These are phyloP conservation scores for Misgurnus mizolepis DNA, from an alignment of 2,113 vertebrate species.

Conservation along the genomic window DNA sequence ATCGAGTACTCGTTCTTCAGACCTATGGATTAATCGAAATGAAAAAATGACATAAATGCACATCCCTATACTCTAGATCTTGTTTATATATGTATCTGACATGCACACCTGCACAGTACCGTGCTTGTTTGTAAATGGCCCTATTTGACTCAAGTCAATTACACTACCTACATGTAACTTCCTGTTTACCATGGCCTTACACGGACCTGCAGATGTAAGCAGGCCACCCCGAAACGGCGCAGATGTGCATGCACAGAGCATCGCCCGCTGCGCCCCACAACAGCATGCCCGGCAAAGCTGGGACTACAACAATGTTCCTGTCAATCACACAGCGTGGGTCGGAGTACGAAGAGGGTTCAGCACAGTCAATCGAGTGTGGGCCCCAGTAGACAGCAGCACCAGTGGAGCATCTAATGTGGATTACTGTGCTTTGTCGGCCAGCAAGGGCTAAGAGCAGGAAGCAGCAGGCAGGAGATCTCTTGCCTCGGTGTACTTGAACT, in stretches of 20 bases:
- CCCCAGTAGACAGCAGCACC: constrained; percentile 57
- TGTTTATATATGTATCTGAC: no score
- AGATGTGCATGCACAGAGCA: constrained; percentile 5
- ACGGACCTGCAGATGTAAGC: constrained; percentile 33
- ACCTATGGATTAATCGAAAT: no score
- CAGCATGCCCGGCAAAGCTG: constrained; percentile 48
- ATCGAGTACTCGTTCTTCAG: no score
- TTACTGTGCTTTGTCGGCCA: constrained; percentile 69
- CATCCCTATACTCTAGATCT: no score
- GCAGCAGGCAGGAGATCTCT: constrained; percentile 54
- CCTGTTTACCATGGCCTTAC: background rate
- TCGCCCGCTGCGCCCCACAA: constrained; percentile 8
- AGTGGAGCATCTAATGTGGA: constrained; percentile 70
- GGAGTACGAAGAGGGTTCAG: constrained; percentile 62
- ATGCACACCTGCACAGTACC: no score
- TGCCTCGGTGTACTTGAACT: constrained; percentile 59
- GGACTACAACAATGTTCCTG: constrained; percentile 66
- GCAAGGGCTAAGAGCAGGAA: constrained; percentile 57
- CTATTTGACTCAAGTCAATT: background rate
- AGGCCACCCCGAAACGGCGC: background rate
- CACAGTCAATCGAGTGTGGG: constrained; percentile 64
- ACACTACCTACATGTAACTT: background rate
- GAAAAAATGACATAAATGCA: no score
- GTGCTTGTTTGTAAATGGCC: background rate
- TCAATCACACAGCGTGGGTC: constrained; percentile 67